These are phyloP conservation scores for Psammodynastes pulverulentus DNA, from an alignment of 2,113 vertebrate genomes.

Conservation along the genomic window DNA sequence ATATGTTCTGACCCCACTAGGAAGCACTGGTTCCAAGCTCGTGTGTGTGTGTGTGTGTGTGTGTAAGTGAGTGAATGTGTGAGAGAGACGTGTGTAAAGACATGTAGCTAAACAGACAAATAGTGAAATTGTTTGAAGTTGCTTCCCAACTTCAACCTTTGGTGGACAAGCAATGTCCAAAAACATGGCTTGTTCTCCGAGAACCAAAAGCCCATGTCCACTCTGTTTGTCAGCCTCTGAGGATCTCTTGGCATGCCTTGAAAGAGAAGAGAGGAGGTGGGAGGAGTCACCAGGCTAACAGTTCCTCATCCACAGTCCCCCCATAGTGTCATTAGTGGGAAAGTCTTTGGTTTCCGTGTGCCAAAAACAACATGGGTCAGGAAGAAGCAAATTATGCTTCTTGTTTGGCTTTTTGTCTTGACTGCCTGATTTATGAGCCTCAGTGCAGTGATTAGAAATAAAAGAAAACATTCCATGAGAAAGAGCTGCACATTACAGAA, in stretches of 20 bases:
- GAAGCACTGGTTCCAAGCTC: background rate
- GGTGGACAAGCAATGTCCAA: background rate
- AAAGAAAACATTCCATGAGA: constrained; percentile 71
- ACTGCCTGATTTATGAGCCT: constrained; percentile 59
- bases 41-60: background rate
- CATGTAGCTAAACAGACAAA: background rate
- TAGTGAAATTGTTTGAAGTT: background rate
- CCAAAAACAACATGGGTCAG: constrained; percentile 68
- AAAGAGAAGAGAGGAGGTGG: constrained; percentile 39
- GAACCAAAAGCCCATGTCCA: background rate
- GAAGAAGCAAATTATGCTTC: constrained; percentile 64
- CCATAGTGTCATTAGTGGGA: constrained; percentile 55
- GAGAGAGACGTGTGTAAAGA: background rate
- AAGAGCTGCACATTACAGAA: constrained; percentile 42
- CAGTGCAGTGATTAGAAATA: constrained; percentile 65
- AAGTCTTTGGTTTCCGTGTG: constrained; percentile 42
- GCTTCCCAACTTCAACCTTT: background rate
- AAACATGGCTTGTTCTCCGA: background rate
- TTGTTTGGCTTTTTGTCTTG: constrained; percentile 55
- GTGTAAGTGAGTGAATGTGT: no score
- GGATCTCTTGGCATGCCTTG: constrained; percentile 42
- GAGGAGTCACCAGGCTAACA: constrained; percentile 26
- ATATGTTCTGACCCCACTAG: background rate
- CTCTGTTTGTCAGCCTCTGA: background rate
- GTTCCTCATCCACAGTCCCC: constrained; percentile 29